phyloP scores from a whole-genome alignment of 53 echinoderm and acorn worm genomes.

The Glandiceps talaboti region DNA sequence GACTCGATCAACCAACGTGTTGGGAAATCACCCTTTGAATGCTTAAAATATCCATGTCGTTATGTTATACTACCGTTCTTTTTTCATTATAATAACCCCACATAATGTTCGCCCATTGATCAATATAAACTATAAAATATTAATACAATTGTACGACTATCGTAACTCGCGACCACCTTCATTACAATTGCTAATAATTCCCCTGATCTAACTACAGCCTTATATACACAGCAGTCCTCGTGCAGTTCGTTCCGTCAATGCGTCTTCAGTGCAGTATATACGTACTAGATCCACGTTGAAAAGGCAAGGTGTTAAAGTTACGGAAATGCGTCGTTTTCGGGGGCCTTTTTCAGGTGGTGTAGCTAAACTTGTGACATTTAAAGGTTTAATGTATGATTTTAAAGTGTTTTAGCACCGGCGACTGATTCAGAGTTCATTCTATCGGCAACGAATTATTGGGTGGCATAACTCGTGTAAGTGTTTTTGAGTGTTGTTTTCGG shows the following conservation, averaged over 20 bases:
- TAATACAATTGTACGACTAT: background rate
- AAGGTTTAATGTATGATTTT: too few relatives aligned
- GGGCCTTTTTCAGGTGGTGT: background rate
- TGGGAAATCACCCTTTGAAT: background rate
- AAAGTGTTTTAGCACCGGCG: too few relatives aligned
- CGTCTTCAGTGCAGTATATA: too few relatives aligned
- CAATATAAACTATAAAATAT: background rate
- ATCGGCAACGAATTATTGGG: too few relatives aligned
- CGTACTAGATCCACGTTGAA: background rate
- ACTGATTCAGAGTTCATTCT: too few relatives aligned
- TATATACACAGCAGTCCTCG: background rate
- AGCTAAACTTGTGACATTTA: too few relatives aligned
- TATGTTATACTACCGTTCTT: background rate
- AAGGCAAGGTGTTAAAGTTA: background rate
- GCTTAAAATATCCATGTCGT: background rate
- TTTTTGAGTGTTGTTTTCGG: background rate
- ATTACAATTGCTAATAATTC: background rate
- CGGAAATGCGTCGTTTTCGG: background rate
- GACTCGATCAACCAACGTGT: background rate
- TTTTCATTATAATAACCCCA: background rate
- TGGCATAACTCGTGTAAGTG: background rate
- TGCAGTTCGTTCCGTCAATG: too few relatives aligned
- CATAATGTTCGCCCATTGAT: background rate
- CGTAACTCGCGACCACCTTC: background rate
- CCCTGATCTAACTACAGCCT: background rate